Evolutionary conservation across 2,888 invertebrate genomes (phyloP), one percentile per base, ranked within the genome.

Genomic region (Drosophila picticornis): DNA sequence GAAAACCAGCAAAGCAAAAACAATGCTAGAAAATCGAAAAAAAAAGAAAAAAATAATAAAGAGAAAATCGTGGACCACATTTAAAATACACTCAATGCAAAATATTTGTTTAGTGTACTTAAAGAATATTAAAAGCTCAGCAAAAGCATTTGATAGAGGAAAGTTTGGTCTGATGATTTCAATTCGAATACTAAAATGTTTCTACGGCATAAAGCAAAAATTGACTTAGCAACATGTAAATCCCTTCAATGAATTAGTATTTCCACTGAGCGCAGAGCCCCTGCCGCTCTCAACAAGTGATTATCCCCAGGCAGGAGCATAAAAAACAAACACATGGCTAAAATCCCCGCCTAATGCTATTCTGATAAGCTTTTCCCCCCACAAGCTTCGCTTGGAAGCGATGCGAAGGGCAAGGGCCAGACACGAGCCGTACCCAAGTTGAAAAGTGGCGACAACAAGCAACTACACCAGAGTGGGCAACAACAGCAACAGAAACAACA

Each of bases 321-420:
- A 36, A 52, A 75, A 60, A 74, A 22, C 27, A 73, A 62, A 62
- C 76, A 77, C 77, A 76, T 78, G 67, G 72, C 67, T 55, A 31
- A 58, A 52, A 58, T 36, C 58, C 59, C 59, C 58, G 56, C 59
- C 57, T 72, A 81, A 82, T 81, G 77, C 68, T 72, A 81, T 78
- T 66, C 72, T 67, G 67, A 83, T 69, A 67, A 72, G 77, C 72
- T 70, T 65, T 71, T 62, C 31, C 50, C 38, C 10, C 6, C 31
- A 5, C 40, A 50, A 51, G 25, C 5, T 34, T 34, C 16, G 34
- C 34, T 34, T 34, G 16, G 25, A 53, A 59, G 43, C 52, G 51
- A 36, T 61, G 46, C 80, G 67, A 83, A 81, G 84, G 85, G 74
- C 87, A 87, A 87, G 70, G 81, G 53, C 71, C 86, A 77, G 66